Conservation (phyloP, 2,888 invertebrate species). For the Nebria brevicollis region DNA sequence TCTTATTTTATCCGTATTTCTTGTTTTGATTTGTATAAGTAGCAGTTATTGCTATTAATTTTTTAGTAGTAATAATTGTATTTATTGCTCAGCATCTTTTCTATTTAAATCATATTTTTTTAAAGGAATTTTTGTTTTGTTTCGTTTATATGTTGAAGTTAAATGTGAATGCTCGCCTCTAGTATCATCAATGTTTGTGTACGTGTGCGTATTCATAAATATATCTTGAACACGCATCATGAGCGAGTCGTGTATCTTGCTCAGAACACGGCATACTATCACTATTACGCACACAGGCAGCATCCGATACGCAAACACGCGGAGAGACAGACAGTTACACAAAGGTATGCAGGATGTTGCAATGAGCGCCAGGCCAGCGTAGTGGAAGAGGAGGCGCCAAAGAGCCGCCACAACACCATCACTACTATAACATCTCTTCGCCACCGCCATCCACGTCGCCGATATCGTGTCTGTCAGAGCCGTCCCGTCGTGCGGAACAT, state of each 20-base stretch:
- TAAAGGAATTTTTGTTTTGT: no score
- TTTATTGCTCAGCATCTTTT: no score
- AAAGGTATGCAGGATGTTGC: constrained; percentile 16
- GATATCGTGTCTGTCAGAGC: not conserved
- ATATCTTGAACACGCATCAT: not conserved
- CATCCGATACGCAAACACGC: not conserved
- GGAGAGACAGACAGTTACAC: constrained; percentile 5
- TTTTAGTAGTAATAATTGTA: no score
- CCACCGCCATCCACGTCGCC: not conserved
- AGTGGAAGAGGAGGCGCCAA: constrained; percentile 21
- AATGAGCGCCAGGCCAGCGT: constrained; percentile 7
- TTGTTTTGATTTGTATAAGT: not conserved
- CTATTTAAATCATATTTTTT: no score
- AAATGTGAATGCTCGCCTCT: not conserved
- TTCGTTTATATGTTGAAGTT: no score
- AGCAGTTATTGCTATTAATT: not conserved
- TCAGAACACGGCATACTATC: not conserved
- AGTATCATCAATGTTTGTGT: not conserved
- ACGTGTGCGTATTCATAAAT: not conserved
- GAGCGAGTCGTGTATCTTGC: not conserved
- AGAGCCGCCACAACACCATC: constrained; percentile 6
- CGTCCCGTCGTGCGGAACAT: constrained; percentile 11
- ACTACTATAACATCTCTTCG: not conserved
- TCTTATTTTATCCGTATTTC: not conserved
- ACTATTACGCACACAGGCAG: not conserved